Base-by-base conservation (phyloP, 1,140 invertebrate species). In the Harlomillsia oculata region DNA sequence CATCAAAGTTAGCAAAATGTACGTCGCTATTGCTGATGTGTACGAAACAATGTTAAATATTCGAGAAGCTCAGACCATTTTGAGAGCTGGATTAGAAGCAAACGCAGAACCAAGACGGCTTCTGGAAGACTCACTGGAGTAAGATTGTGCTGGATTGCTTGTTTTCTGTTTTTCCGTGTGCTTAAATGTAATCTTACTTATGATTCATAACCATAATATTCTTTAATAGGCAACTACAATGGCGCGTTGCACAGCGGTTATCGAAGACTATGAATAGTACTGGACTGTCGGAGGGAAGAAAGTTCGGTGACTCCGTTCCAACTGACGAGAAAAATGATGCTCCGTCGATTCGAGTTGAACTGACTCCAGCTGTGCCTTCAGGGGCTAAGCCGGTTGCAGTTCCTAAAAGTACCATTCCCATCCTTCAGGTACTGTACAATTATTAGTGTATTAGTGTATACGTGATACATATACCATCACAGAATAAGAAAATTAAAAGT, bases 221-320 rank as follows among this genome's bases (percentile, higher is more conserved):
- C 18, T 2, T n/a, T 45, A 8, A 16, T 11, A 56, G 44, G 5
- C 23, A 28, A 41, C 54, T 61, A 20, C 39, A 61, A 30, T 50
- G 37, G 37, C n/a, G 54, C 14, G 45, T 53, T 8, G 50, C 54
- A 16, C 8, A 51, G 45, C 16, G 23, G 14, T 8, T 55, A 1
- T 13, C 36, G 8, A 25, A 55, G 30, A 21, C 16, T n/a, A 37
- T 59, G 25, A 37, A 41, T 16, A 28, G 36, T 0, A 16, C 6
- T 21, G 28, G 26, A 5, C 8, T 0, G 36, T 20, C 23, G 5
- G 28, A 40, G 14, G 11, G 26, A 25, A 48, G 61, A 36, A 63
- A 51, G 14, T 63, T 63, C 49, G 61, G 56, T 23, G 2, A 28
- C 25, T 34, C 30, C n/a, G 61, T 63, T 29, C 61, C 61, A 23